Conservation (phyloP, 2,797 vertebrate species). For the Gallinago stenura region DNA sequence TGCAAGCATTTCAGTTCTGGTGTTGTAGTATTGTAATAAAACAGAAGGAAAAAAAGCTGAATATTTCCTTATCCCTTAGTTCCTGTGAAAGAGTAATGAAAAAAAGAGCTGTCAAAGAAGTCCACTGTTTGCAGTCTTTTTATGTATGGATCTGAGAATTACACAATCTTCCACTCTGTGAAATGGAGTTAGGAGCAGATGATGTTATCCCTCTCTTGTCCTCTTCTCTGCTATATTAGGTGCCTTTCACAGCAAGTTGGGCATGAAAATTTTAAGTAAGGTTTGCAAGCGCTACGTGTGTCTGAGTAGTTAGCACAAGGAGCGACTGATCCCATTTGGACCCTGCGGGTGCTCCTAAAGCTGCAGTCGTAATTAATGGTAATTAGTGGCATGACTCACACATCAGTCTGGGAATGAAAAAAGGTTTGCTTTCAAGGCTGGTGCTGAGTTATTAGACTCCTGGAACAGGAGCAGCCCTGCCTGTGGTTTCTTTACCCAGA, state of each 20-base stretch:
- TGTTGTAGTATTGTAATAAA: background rate
- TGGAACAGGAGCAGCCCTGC: background rate
- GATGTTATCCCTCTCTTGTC: background rate
- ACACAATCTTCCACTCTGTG: background rate
- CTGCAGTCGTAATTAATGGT: background rate
- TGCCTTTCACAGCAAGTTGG: background rate
- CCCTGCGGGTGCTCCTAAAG: background rate
- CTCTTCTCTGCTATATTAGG: background rate
- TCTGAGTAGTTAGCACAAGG: background rate
- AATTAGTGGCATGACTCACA: background rate
- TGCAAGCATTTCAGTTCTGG: background rate
- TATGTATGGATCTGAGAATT: background rate
- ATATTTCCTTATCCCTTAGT: background rate
- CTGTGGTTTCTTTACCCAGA: background rate
- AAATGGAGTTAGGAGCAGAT: background rate
- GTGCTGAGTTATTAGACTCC: background rate
- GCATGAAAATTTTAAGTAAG: background rate
- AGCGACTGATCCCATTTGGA: background rate
- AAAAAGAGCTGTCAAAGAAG: background rate
- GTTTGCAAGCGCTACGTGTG: accelerated
- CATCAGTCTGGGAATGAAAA: background rate
- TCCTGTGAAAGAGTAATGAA: background rate
- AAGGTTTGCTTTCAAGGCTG: background rate
- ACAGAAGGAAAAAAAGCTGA: background rate
- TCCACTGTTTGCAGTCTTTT: background rate